Evolutionary conservation across 2,113 vertebrate species (phyloP).

Genomic region (Tamias sibiricus): DNA sequence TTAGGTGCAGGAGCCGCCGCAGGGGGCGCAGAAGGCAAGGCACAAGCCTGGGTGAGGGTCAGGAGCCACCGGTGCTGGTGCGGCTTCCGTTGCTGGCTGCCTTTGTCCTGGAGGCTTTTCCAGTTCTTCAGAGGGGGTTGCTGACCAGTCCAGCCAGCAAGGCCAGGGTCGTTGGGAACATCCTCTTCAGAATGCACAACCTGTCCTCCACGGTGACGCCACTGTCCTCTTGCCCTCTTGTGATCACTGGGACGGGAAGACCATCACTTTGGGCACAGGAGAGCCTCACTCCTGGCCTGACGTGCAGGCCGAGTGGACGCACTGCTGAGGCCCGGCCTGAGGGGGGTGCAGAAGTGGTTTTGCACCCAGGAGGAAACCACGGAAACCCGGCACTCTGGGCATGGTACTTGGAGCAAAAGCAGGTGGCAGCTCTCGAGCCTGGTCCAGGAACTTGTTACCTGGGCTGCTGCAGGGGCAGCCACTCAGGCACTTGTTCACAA

Average conservation of each 20-base stretch:
- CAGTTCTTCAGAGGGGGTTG: too few relatives aligned
- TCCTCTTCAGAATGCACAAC: not conserved
- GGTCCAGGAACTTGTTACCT: too few relatives aligned
- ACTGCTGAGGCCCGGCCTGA: not conserved
- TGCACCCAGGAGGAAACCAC: accelerated
- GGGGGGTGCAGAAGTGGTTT: not conserved
- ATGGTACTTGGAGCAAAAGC: accelerated
- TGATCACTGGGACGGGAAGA: not conserved
- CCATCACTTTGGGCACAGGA: too few relatives aligned
- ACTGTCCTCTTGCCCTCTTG: not conserved
- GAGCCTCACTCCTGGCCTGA: too few relatives aligned
- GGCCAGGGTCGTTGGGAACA: not conserved
- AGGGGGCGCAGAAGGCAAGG: not conserved
- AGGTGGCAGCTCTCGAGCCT: accelerated
- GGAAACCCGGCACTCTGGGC: accelerated
- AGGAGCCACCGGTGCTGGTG: not conserved
- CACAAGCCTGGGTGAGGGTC: not conserved
- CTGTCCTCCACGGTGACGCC: accelerated
- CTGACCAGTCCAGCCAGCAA: not conserved
- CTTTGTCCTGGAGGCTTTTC: not conserved
- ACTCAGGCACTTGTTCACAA: not conserved
- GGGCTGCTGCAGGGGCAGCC: too few relatives aligned
- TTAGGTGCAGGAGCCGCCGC: not conserved
- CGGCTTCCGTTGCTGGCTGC: too few relatives aligned
- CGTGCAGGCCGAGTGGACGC: too few relatives aligned